A percentile compares a stretch with the other conserved stretches of the same genome.
phyloP scores from a whole-genome alignment of 1,140 invertebrate genomes.

The Stenopsyche tienmushanensis region DNA sequence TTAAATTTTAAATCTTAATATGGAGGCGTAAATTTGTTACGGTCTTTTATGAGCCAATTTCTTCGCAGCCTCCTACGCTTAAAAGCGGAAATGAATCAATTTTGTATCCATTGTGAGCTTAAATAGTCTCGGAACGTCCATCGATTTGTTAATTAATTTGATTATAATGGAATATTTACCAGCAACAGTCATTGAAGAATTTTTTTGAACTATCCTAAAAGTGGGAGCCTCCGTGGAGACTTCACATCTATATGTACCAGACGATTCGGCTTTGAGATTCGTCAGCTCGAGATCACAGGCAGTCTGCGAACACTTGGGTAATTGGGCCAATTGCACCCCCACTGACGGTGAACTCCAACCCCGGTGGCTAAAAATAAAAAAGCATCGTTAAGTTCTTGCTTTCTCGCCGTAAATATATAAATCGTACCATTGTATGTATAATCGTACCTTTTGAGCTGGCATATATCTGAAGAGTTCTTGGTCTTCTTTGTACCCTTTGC shows the following conservation, averaged over 20 bases:
- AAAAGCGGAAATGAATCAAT: too few species aligned
- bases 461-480: constrained; percentile 68
- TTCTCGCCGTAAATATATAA: too few species aligned
- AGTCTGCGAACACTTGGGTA: constrained; percentile 24
- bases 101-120: too few species aligned
- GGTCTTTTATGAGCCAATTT: too few species aligned
- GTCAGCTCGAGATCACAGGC: constrained; percentile 37
- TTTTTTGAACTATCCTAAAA: constrained; percentile 45
- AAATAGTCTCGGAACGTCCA: too few species aligned
- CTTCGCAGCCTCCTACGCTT: too few species aligned
- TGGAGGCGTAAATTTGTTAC: too few species aligned
- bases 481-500: constrained; percentile 78
- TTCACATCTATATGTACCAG: constrained; percentile 47
- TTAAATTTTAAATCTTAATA: too few species aligned
- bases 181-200: constrained; percentile 45
- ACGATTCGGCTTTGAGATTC: constrained; percentile 17
- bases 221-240: constrained; percentile 47
- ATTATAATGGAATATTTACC: constrained; percentile 41
- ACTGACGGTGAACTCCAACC: constrained; percentile 27
- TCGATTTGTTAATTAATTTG: too few species aligned
- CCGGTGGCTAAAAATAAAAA: constrained; percentile 32
- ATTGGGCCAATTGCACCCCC: constrained; percentile 19
- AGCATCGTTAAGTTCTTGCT: too few species aligned
- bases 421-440: too few species aligned
- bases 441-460: constrained; percentile 42